Conservation (phyloP, 2,888 invertebrate species). For the Magallana nippona region DNA sequence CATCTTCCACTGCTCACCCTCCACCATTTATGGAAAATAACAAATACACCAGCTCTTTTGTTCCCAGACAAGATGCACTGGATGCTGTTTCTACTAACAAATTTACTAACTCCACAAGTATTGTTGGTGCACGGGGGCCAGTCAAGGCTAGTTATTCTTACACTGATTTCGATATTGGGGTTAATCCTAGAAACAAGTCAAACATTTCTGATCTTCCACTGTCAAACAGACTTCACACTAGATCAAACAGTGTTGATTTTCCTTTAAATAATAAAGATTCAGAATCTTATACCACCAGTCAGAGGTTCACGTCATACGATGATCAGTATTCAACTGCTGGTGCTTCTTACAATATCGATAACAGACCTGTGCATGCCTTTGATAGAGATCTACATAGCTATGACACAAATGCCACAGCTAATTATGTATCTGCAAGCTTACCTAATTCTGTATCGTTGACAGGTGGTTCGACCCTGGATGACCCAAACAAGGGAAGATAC, state of each 20-base stretch:
- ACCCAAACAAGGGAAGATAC: slow-evolving; percentile 34
- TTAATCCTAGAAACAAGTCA: slow-evolving; percentile 47
- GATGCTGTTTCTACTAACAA: slow-evolving; percentile 37
- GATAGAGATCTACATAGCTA: slow-evolving; percentile 16
- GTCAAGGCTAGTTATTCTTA: slow-evolving; percentile 48
- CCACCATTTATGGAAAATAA: slow-evolving; percentile 8
- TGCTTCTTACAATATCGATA: slow-evolving; percentile 18
- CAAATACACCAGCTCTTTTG: slow-evolving; percentile 35
- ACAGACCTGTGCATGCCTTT: slow-evolving; percentile 28
- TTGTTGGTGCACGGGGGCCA: slow-evolving; percentile 38
- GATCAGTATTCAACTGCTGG: slow-evolving; percentile 2
- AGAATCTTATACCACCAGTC: not conserved
- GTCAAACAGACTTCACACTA: slow-evolving; percentile 39
- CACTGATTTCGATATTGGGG: slow-evolving; percentile 52
- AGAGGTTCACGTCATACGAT: not conserved
- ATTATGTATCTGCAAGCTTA: slow-evolving; percentile 14
- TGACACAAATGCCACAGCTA: slow-evolving; percentile 7
- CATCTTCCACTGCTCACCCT: slow-evolving; percentile 23
- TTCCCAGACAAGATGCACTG: slow-evolving; percentile 27
- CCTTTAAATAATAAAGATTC: slow-evolving; percentile 43
- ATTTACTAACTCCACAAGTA: slow-evolving; percentile 34
- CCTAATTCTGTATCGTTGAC: slow-evolving; percentile 52
- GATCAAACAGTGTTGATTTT: slow-evolving; percentile 51
- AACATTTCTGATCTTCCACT: slow-evolving; percentile 38
- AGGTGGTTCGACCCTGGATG: slow-evolving; percentile 47